Evolutionary conservation across 2,888 invertebrate species (phyloP).

Genomic region (Cerceris ruficornis): DNA sequence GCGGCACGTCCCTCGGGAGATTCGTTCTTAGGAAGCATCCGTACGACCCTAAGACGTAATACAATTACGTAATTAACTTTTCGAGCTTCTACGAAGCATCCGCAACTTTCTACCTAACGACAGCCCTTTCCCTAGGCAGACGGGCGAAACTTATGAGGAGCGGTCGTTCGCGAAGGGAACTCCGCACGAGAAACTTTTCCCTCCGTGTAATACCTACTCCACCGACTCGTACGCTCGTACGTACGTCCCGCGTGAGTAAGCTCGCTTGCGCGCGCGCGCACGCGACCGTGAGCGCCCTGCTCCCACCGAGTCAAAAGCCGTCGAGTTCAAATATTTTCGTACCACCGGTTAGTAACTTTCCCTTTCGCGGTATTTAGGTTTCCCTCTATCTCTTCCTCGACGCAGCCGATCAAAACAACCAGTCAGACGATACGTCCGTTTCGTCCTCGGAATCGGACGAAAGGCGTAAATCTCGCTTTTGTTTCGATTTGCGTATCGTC

Average conservation of each 20-base stretch:
- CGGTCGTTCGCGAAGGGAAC: neutral
- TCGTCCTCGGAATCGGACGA: constrained; percentile 6
- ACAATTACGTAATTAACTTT: constrained; percentile 59
- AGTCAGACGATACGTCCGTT: constrained; percentile 6
- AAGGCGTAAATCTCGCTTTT: constrained; percentile 29
- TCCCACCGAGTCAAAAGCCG: constrained; percentile 4
- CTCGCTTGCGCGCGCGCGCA: neutral
- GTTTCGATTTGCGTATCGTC: constrained; percentile 34
- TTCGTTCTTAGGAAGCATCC: constrained; percentile 20
- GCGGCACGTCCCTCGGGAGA: neutral
- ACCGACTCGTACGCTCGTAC: constrained; percentile 8
- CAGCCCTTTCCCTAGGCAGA: neutral
- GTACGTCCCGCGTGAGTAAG: constrained; percentile 22
- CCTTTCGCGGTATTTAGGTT: constrained; percentile 32
- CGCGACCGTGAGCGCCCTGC: neutral
- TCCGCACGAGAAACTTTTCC: constrained; percentile 33
- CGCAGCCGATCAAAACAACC: constrained; percentile 33
- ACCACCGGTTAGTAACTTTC: constrained; percentile 36
- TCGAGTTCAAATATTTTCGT: constrained; percentile 38
- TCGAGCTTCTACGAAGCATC: constrained; percentile 35
- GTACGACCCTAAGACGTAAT: constrained; percentile 43
- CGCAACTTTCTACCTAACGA: constrained; percentile 16
- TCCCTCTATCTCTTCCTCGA: neutral
- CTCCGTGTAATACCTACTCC: neutral
- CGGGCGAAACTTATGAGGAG: constrained; percentile 6